phyloP scores from a whole-genome alignment of 2,888 invertebrate genomes.

The Heteropelma amictum region DNA sequence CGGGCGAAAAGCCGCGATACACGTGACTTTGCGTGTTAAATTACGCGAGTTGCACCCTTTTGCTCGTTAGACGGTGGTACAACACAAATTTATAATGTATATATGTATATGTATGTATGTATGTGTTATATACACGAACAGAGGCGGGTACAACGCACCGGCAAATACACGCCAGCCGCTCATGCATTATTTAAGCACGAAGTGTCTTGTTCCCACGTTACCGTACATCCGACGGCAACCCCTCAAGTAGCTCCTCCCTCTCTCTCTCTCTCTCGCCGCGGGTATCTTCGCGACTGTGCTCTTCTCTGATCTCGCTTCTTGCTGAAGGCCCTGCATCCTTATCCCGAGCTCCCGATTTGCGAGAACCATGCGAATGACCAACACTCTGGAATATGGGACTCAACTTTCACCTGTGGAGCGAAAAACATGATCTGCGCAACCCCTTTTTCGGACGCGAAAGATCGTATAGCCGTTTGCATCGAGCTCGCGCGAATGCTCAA shows the following conservation, averaged over 20 bases:
- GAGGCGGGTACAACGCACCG: constrained; percentile 41
- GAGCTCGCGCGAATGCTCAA: too few species aligned
- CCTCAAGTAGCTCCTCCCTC: constrained; percentile 1
- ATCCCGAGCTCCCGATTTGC: constrained; percentile 2
- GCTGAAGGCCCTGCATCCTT: constrained; percentile 61
- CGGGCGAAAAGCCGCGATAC: background rate
- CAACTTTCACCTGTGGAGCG: constrained; percentile 60
- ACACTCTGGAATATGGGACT: constrained; percentile 50
- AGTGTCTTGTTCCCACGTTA: constrained; percentile 70
- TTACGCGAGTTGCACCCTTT: background rate
- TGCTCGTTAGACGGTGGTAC: background rate
- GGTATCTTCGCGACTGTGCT: constrained; percentile 68
- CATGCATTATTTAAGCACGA: constrained; percentile 73
- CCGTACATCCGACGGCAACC: constrained; percentile 59
- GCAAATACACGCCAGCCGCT: constrained; percentile 69
- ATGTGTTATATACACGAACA: constrained; percentile 7
- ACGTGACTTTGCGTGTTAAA: background rate
- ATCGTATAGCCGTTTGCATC: too few species aligned
- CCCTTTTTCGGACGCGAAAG: too few species aligned
- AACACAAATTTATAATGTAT: background rate
- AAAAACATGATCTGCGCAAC: constrained; percentile 6
- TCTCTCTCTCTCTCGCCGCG: constrained; percentile 66
- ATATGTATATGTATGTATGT: background rate
- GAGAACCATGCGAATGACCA: constrained; percentile 40
- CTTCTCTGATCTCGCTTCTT: too few species aligned